Conservation (phyloP, 2,888 invertebrate genomes). For the Philopedon plagiatum region DNA sequence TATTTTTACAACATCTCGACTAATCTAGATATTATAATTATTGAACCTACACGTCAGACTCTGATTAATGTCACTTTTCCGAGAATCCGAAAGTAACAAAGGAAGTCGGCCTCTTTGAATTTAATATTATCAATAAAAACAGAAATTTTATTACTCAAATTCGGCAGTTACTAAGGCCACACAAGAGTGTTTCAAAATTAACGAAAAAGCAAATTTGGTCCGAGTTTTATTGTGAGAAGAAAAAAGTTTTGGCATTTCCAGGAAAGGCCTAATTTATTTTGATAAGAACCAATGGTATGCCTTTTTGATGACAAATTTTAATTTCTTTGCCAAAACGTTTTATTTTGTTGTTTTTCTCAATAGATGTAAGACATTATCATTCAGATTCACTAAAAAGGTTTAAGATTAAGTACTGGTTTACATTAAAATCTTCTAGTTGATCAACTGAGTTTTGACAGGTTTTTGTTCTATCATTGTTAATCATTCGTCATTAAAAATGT, state of each 20-base stretch:
- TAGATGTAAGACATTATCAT: too few species aligned
- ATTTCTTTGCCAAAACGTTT: background rate
- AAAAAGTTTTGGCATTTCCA: background rate
- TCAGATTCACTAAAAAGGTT: too few species aligned
- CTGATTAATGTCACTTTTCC: background rate
- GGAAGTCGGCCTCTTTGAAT: background rate
- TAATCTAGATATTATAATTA: too few species aligned
- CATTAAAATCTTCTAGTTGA: too few species aligned
- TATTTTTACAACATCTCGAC: too few species aligned
- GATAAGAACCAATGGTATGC: too few species aligned
- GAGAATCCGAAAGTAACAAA: background rate
- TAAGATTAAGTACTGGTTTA: too few species aligned
- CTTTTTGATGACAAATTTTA: too few species aligned
- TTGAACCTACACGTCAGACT: background rate
- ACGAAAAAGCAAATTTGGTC: background rate
- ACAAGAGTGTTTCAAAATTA: slow-evolving; percentile 11
- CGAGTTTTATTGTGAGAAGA: background rate
- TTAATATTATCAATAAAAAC: slow-evolving; percentile 1
- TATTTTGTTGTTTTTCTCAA: background rate
- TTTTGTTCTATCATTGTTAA: too few species aligned
- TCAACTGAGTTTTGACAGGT: too few species aligned
- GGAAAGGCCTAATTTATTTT: background rate
- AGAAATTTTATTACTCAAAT: background rate
- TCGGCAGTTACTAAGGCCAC: slow-evolving; percentile 14
- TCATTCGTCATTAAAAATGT: too few species aligned